Evolutionary conservation across 2,888 invertebrate species (phyloP).

Genomic region (Biston stratarius): DNA sequence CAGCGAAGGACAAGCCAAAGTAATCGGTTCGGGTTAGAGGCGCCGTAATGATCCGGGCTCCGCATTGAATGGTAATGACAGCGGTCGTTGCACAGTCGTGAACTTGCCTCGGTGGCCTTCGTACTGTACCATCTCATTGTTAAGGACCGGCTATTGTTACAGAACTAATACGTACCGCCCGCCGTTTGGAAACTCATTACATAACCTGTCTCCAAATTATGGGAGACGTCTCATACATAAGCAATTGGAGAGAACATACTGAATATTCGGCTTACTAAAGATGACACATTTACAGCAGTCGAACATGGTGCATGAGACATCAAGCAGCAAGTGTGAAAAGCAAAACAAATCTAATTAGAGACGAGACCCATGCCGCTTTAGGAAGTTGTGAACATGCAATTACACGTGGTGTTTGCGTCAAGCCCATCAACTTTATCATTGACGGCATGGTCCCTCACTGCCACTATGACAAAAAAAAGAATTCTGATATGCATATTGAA

Average conservation of each 20-base stretch:
- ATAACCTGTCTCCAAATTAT: slow-evolving; percentile 37
- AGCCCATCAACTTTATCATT: slow-evolving; percentile 44
- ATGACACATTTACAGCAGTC: slow-evolving; percentile 26
- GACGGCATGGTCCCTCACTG: slow-evolving; percentile 41
- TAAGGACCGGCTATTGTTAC: slow-evolving; percentile 57
- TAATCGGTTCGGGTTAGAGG: slow-evolving; percentile 52
- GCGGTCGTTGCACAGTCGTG: slow-evolving; percentile 79
- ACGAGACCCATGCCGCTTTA: slow-evolving; percentile 33
- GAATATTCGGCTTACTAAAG: slow-evolving; percentile 15
- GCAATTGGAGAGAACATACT: slow-evolving; percentile 30
- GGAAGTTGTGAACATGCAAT: slow-evolving; percentile 40
- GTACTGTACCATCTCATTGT: slow-evolving; percentile 67
- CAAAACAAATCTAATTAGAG: slow-evolving; percentile 37
- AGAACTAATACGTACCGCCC: slow-evolving; percentile 44
- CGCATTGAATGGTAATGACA: slow-evolving; percentile 79
- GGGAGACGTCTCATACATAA: slow-evolving; percentile 36
- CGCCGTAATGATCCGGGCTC: slow-evolving; percentile 59
- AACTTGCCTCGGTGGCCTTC: slow-evolving; percentile 79
- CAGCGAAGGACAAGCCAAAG: slow-evolving; percentile 41
- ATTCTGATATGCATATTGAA: slow-evolving; percentile 46
- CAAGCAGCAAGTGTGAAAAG: slow-evolving; percentile 23
- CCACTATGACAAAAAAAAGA: slow-evolving; percentile 37
- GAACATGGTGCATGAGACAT: slow-evolving; percentile 21
- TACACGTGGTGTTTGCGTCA: slow-evolving; percentile 46
- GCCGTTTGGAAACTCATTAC: slow-evolving; percentile 42